Percentiles rank a stretch among this genome's conserved stretches.
Conservation (phyloP, 1,140 invertebrate species). For the Cydia amplana region DNA sequence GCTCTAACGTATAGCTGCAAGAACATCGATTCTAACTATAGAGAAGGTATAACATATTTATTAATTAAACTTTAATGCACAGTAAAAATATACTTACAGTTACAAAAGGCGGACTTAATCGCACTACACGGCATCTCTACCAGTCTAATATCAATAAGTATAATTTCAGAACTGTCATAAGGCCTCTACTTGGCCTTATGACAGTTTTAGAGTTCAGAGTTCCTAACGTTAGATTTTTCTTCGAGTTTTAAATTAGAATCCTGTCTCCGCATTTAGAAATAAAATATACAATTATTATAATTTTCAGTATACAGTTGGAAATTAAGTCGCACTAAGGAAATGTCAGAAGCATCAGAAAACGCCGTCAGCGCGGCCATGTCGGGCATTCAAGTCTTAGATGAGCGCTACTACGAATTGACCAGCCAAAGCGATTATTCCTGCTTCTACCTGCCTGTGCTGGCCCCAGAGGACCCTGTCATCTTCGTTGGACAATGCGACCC, state of each 20-base stretch:
- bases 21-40: slow-evolving; percentile 46
- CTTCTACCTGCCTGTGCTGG: slow-evolving; percentile 52
- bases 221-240: no score
- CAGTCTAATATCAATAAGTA: no score
- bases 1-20: slow-evolving; percentile 56
- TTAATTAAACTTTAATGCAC: no score
- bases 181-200: no score
- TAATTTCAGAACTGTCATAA: no score
- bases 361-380: slow-evolving; percentile 47
- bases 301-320: slow-evolving; percentile 66
- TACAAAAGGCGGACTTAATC: no score
- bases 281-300: not conserved
- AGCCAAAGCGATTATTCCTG: slow-evolving; percentile 50
- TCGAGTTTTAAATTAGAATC: no score
- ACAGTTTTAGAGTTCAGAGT: no score
- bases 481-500: slow-evolving; percentile 55
- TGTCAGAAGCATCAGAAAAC: slow-evolving; percentile 38
- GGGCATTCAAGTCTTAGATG: slow-evolving; percentile 46
- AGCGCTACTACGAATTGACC: slow-evolving; percentile 51
- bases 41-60: slow-evolving; percentile 48
- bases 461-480: slow-evolving; percentile 43
- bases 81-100: no score
- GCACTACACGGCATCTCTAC: no score
- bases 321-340: slow-evolving; percentile 51
- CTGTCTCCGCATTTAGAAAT: no score